Conservation (phyloP, 2,797 vertebrate genomes). For the Mionectes olivaceus region DNA sequence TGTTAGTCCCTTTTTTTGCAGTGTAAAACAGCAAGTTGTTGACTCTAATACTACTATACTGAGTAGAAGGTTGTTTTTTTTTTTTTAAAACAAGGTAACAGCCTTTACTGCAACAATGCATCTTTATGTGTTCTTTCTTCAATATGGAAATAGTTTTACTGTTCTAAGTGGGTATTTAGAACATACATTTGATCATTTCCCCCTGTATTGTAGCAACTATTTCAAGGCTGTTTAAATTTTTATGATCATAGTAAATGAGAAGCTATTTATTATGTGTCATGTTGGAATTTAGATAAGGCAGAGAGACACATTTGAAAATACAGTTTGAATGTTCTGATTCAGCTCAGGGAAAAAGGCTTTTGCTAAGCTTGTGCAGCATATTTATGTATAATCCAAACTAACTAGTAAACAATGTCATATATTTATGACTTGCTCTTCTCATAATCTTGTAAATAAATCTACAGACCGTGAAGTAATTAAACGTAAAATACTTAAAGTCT, state of each 20-base stretch:
- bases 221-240: slow-evolving; percentile 75
- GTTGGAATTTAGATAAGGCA: slow-evolving; percentile 70
- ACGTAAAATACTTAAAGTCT: background rate
- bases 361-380: background rate
- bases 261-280: slow-evolving; percentile 71
- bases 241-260: slow-evolving; percentile 70
- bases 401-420: background rate
- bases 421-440: slow-evolving; percentile 9
- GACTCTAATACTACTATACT: slow-evolving; percentile 53
- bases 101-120: slow-evolving; percentile 62
- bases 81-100: background rate
- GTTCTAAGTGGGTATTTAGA: slow-evolving; percentile 52
- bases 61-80: background rate
- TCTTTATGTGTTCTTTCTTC: slow-evolving; percentile 57
- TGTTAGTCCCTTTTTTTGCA: slow-evolving; percentile 31
- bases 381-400: slow-evolving; percentile 39
- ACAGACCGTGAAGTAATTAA: background rate
- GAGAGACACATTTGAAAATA: slow-evolving; percentile 56
- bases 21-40: slow-evolving; percentile 72
- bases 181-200: slow-evolving; percentile 32
- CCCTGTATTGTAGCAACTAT: slow-evolving; percentile 49
- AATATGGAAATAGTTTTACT: slow-evolving; percentile 55
- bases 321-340: slow-evolving; percentile 2
- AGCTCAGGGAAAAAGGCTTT: slow-evolving; percentile 2
- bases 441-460: background rate